phyloP scores from a whole-genome alignment of 1,140 invertebrate species.

The Drosophila leontia region DNA sequence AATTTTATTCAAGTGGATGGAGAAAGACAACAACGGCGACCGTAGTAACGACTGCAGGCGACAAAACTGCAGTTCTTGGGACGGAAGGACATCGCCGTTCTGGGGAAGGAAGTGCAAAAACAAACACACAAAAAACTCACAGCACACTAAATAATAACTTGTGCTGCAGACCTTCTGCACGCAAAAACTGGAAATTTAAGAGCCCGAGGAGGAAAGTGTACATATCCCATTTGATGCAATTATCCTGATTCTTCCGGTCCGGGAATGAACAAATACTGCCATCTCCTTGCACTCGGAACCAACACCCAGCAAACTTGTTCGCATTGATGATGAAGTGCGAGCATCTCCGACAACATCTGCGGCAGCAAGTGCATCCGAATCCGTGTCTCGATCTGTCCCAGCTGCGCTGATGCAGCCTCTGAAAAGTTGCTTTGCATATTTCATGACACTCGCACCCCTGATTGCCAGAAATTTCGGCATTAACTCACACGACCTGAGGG shows the following conservation, averaged over 20 bases:
- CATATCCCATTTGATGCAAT: conserved; percentile 45
- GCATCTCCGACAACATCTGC: conserved; percentile 36
- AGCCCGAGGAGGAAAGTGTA: conserved; percentile 8
- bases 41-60: conserved; percentile 58
- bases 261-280: conserved; percentile 10
- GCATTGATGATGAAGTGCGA: conserved; percentile 29
- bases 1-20: conserved; percentile 80
- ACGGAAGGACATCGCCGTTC: conserved; percentile 11
- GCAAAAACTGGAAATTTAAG: conserved; percentile 20
- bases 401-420: conserved; percentile 45
- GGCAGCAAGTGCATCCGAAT: conserved; percentile 47
- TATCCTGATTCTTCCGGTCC: conserved; percentile 41
- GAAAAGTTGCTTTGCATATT: conserved; percentile 77
- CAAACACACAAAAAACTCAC: conserved; percentile 13
- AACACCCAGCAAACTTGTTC: conserved; percentile 29
- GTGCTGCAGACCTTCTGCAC: conserved; percentile 18
- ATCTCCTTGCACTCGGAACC: conserved; percentile 3
- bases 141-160: conserved; percentile 63
- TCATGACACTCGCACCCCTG: conserved; percentile 58
- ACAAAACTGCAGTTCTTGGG: conserved; percentile 66
- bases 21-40: conserved; percentile 30
- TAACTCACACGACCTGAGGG: conserved; percentile 68
- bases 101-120: conserved; percentile 5
- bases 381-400: conserved; percentile 52
- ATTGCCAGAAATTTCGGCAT: conserved; percentile 69